These are phyloP conservation scores for Henicopernis longicauda DNA, from an alignment of 2,113 vertebrate genomes.

Conservation along the genomic window DNA sequence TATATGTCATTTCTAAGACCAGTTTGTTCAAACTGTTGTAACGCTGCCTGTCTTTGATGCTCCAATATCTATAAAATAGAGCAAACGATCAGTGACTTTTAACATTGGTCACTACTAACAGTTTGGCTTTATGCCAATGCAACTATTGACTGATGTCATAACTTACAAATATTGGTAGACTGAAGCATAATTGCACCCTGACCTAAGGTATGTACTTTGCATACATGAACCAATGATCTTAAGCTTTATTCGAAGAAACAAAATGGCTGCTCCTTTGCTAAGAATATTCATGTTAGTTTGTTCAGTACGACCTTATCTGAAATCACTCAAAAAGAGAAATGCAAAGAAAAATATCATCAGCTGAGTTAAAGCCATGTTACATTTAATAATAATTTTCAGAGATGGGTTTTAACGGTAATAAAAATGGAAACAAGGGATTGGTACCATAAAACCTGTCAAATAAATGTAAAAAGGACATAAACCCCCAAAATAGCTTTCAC, in stretches of 20 bases:
- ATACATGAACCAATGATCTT: neutral
- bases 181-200: neutral
- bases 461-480: slow-evolving; percentile 58
- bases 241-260: neutral
- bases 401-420: slow-evolving; percentile 39
- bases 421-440: slow-evolving; percentile 50
- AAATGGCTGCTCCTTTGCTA: neutral
- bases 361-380: neutral
- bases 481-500: slow-evolving; percentile 32
- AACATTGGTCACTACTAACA: neutral
- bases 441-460: slow-evolving; percentile 52
- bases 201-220: neutral
- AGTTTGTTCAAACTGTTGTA: neutral
- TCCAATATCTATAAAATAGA: neutral
- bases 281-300: neutral
- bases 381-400: slow-evolving; percentile 56
- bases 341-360: slow-evolving; percentile 17
- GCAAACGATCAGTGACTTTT: neutral
- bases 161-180: neutral
- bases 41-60: neutral
- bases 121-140: neutral
- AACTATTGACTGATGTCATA: neutral
- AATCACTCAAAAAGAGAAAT: slow-evolving; percentile 25
- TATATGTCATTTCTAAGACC: neutral
- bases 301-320: neutral